A percentile compares a stretch with the other conserved stretches of the same genome.
Conservation (phyloP, 1,140 invertebrate genomes). For the Lasaia peninsularis region DNA sequence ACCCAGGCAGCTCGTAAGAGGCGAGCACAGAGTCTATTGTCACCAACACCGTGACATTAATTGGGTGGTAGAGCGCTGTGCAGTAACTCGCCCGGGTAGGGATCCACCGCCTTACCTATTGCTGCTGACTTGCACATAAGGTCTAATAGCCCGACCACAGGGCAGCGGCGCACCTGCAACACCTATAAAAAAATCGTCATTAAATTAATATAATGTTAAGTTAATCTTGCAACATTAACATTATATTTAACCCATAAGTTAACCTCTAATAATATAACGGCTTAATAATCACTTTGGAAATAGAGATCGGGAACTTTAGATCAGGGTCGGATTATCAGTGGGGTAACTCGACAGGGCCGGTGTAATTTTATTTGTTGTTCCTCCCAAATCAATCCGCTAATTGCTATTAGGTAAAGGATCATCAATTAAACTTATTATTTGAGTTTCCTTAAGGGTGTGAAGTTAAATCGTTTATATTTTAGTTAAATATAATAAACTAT, state of each 20-base stretch:
- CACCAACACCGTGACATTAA: too few species aligned
- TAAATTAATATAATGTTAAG: too few species aligned
- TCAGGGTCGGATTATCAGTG: not conserved
- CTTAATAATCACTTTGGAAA: slow-evolving; percentile 3
- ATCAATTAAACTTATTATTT: slow-evolving; percentile 3
- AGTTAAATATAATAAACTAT: not conserved
- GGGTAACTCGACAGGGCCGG: not conserved
- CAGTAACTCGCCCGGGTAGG: too few species aligned
- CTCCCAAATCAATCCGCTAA: slow-evolving; percentile 2
- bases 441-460: slow-evolving; percentile 1
- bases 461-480: not conserved
- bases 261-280: slow-evolving; percentile 3
- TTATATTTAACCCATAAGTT: not conserved
- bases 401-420: not conserved
- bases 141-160: too few species aligned
- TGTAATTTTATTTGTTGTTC: slow-evolving; percentile 1
- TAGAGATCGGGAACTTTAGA: slow-evolving; percentile 4
- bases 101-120: too few species aligned
- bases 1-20: too few species aligned
- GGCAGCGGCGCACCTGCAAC: too few species aligned
- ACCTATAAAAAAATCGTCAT: too few species aligned
- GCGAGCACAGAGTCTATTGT: too few species aligned
- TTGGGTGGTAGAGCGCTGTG: too few species aligned
- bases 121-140: too few species aligned
- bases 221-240: too few species aligned